A percentile compares a stretch with the other conserved stretches of the same genome.
Conservation (phyloP, 2,888 invertebrate genomes). For the Tachina grossa region DNA sequence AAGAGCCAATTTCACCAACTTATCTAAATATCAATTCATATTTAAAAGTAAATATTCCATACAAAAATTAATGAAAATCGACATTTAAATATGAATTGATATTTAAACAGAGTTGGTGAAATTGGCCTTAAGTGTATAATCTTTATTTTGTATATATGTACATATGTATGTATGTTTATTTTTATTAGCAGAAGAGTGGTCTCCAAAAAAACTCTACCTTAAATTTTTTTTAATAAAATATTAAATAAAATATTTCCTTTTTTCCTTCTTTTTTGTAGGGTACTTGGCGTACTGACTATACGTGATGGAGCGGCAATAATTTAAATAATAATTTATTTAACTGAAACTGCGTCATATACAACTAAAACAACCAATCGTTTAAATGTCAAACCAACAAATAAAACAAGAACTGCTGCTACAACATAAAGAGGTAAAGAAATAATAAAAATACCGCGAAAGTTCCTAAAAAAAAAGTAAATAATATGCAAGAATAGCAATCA, state of each 20-base stretch:
- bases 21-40: too few relatives aligned
- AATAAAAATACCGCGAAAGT: slow-evolving; percentile 37
- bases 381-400: slow-evolving; percentile 15
- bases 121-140: too few relatives aligned
- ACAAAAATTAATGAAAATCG: too few relatives aligned
- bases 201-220: too few relatives aligned
- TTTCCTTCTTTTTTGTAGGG: slow-evolving; percentile 84
- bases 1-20: too few relatives aligned
- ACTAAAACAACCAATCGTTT: slow-evolving; percentile 27
- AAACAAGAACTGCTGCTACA: slow-evolving; percentile 7
- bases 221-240: background rate
- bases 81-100: too few relatives aligned
- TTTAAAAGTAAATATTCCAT: too few relatives aligned
- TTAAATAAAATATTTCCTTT: background rate
- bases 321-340: slow-evolving; percentile 83
- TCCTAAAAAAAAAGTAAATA: slow-evolving; percentile 44
- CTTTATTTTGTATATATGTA: too few relatives aligned
- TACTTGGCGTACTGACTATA: slow-evolving; percentile 96
- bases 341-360: slow-evolving; percentile 75
- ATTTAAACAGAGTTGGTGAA: too few relatives aligned
- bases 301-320: slow-evolving; percentile 88
- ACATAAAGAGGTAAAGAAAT: slow-evolving; percentile 27
- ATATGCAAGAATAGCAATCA: background rate
- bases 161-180: too few relatives aligned
- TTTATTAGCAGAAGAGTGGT: too few relatives aligned